Conservation (phyloP, 1,140 invertebrate species). For the Neoseiulus cucumeris region DNA sequence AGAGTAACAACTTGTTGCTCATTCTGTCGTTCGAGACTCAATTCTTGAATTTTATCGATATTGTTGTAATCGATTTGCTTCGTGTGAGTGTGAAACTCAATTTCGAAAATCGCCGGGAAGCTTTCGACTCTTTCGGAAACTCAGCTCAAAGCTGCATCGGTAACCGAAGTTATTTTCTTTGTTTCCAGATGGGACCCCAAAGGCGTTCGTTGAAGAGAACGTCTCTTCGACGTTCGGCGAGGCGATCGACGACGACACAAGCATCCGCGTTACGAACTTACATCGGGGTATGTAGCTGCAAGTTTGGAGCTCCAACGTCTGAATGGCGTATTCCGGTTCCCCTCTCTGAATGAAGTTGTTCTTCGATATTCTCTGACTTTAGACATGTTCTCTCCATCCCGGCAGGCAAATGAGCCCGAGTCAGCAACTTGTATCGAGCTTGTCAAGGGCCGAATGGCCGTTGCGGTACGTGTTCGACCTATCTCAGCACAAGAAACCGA, state of each 20-base stretch:
- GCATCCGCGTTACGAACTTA: neutral
- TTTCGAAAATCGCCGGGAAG: too few species aligned
- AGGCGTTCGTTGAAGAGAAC: neutral
- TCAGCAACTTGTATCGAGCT: constrained; percentile 6
- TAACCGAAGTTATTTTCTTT: too few species aligned
- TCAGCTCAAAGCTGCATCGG: too few species aligned
- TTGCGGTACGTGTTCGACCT: neutral
- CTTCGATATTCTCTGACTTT: neutral
- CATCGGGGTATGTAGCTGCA: neutral
- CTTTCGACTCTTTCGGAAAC: too few species aligned
- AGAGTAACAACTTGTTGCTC: too few species aligned
- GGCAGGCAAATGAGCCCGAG: neutral
- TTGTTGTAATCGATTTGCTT: too few species aligned
- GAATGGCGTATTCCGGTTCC: neutral
- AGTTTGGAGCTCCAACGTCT: neutral
- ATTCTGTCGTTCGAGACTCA: too few species aligned
- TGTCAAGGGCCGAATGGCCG: neutral
- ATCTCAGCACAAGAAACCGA: neutral
- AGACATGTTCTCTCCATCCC: neutral
- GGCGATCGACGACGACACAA: neutral
- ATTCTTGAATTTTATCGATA: too few species aligned
- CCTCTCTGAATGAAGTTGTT: neutral
- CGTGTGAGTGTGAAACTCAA: too few species aligned
- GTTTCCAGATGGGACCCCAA: neutral
- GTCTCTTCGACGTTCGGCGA: neutral